Base-by-base conservation (phyloP, 2,888 invertebrate species). In the Augochlorella aurata region DNA sequence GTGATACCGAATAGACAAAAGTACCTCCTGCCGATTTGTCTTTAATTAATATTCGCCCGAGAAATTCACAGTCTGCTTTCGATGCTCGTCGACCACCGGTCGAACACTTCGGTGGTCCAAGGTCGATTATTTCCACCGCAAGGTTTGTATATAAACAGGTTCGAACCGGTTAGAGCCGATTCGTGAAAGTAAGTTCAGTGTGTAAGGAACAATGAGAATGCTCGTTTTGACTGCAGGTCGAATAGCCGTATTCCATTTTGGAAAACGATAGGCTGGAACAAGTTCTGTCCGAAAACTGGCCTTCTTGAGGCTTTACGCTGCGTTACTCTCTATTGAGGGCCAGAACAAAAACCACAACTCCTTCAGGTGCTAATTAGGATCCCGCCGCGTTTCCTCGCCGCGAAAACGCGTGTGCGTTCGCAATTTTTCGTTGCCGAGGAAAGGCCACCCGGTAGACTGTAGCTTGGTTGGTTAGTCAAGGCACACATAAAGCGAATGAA, bases 291-390 rank as follows among this genome's bases (percentile, higher is more conserved):
- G 65, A 44, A 44, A 65, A 65, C 12, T 44, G n/a, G 10, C 44
- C n/a, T 44, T 65, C 44, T 12, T 12, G 44, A 21, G 44, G 38
- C n/a, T 65, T 44, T n/a, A 44, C 65, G n/a, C n/a, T n/a, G 44
- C 65, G 44, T 65, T 65, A 65, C 29, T 44, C 38, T 18, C 63
- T 67, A 45, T 47, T 67, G 21, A 47, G 21, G 14, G 47, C 16
- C 21, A 8, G 67, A 47, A 45, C 47, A 45, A 24, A 67, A 45
- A 47, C 47, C 45, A 16, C 67, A 47, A 67, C 67, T 45, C 47
- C 47, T 67, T 67, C 67, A 47, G 67, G 12, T 47, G 14, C 9
- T 47, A 45, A 67, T 67, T 67, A 67, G 16, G n/a, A n/a, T 44
- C 0, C 65, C 38, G n/a, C 44, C n/a, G 65, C 0, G 44, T 38